A percentile compares a stretch with the other conserved stretches of the same genome.
Conservation (phyloP, 64 coral and sea anemone genomes). For the Pocillopora verrucosa region DNA sequence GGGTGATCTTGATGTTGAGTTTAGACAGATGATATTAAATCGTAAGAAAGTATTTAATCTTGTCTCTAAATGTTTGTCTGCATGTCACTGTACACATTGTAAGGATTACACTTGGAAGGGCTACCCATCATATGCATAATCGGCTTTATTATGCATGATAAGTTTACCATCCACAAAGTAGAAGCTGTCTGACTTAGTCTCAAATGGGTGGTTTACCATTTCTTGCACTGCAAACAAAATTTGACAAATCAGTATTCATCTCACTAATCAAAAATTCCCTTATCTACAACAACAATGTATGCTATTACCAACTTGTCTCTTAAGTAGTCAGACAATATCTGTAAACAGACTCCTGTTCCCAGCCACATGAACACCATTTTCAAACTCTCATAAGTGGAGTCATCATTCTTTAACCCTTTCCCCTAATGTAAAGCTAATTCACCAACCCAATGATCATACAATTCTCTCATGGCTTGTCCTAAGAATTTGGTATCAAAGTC, state of each 20-base stretch:
- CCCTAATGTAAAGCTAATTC: no score
- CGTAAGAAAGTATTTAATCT: not conserved
- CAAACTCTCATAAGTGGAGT: no score
- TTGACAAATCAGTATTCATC: not conserved
- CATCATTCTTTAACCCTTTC: no score
- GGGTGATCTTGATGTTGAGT: not conserved
- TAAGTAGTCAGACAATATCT: no score
- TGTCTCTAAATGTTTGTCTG: not conserved
- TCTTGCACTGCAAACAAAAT: slow-evolving; percentile 89
- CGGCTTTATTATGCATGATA: slow-evolving; percentile 99
- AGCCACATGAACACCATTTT: no score
- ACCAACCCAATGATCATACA: no score
- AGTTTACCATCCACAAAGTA: slow-evolving; percentile 98
- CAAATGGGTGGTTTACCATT: slow-evolving; percentile 97
- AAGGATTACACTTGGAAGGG: not conserved
- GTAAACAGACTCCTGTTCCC: no score
- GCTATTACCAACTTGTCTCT: no score
- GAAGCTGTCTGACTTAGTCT: slow-evolving; percentile 99
- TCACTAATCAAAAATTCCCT: no score
- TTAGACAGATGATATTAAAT: not conserved
- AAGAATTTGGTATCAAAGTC: no score
- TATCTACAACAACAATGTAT: no score
- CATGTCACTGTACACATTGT: not conserved
- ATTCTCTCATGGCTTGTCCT: no score
- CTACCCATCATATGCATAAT: slow-evolving; percentile 97